Percentiles rank a stretch among this genome's conserved stretches.
Evolutionary conservation across 2,888 invertebrate genomes (phyloP).

Genomic region (Temnothorax rugatulus): DNA sequence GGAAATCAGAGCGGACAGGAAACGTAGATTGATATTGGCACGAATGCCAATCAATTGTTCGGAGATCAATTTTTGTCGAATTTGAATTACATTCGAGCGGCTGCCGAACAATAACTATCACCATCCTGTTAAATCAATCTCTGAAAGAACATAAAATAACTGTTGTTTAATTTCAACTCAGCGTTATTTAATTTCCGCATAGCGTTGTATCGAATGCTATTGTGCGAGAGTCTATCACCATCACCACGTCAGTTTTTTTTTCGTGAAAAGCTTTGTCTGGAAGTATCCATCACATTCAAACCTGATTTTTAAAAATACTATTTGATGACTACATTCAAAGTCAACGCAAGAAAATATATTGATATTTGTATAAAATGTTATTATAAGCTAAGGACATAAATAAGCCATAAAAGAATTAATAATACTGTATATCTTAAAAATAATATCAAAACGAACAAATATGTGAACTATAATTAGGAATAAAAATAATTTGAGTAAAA

Average conservation of each 20-base stretch:
- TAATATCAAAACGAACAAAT: not conserved
- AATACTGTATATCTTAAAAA: not conserved
- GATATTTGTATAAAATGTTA: not conserved
- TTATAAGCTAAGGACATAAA: not conserved
- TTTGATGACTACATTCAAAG: slow-evolving; percentile 2
- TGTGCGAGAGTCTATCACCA: not conserved
- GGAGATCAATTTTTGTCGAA: slow-evolving; percentile 26
- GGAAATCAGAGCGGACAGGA: not conserved
- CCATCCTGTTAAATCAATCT: slow-evolving; percentile 35
- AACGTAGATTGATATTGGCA: slow-evolving; percentile 41
- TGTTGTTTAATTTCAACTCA: slow-evolving; percentile 29
- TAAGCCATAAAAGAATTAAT: not conserved
- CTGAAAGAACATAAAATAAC: not conserved
- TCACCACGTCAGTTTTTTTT: slow-evolving; percentile 1
- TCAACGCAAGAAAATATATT: not conserved
- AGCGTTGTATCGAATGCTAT: slow-evolving; percentile 21
- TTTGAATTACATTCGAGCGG: slow-evolving; percentile 31
- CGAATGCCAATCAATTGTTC: slow-evolving; percentile 44
- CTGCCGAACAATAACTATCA: slow-evolving; percentile 23
- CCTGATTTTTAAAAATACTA: not conserved
- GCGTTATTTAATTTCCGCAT: slow-evolving; percentile 38
- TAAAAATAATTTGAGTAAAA: not conserved
- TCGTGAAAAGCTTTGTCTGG: slow-evolving; percentile 16
- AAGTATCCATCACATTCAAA: slow-evolving; percentile 4
- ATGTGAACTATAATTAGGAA: not conserved